A percentile compares a stretch with the other conserved stretches of the same genome.
Evolutionary conservation across 2,888 invertebrate species (phyloP).

Genomic region (Tetranychus piercei): DNA sequence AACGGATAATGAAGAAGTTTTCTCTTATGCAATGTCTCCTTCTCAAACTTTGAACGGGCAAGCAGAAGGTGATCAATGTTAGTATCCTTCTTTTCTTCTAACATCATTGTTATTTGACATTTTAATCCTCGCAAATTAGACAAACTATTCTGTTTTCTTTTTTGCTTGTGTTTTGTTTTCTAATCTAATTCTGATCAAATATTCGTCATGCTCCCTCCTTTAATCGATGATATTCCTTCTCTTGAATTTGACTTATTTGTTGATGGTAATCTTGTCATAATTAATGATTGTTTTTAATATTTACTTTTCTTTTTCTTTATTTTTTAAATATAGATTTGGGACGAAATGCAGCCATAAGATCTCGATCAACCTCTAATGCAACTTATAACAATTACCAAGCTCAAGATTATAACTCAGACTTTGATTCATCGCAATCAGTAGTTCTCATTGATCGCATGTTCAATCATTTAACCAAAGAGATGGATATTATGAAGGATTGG

Average conservation of each 20-base stretch:
- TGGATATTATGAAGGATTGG: conserved; percentile 22
- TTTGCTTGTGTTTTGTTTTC: not conserved
- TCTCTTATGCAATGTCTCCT: conserved; percentile 22
- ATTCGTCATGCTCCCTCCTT: not conserved
- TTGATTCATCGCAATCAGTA: conserved; percentile 11
- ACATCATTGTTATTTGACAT: not conserved
- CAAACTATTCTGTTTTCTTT: not conserved
- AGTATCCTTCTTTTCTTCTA: not conserved
- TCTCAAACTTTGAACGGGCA: conserved; percentile 16
- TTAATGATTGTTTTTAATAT: not conserved
- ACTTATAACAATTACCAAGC: not conserved
- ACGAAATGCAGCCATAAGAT: not conserved
- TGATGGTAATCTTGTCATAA: not conserved
- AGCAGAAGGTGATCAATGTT: not conserved
- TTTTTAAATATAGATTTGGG: not conserved
- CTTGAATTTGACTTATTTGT: not conserved
- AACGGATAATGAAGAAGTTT: conserved; percentile 19
- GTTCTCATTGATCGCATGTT: conserved; percentile 22
- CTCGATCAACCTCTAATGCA: not conserved
- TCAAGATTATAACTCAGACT: not conserved
- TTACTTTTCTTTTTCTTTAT: not conserved
- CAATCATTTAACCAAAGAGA: conserved; percentile 20
- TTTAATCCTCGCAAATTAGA: not conserved
- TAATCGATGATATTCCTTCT: conserved; percentile 12
- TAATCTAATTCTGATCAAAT: not conserved